A percentile compares a stretch with the other conserved stretches of the same genome.
These are phyloP conservation scores for Urocolius indicus DNA, from an alignment of 2,113 vertebrate species.

Conservation along the genomic window DNA sequence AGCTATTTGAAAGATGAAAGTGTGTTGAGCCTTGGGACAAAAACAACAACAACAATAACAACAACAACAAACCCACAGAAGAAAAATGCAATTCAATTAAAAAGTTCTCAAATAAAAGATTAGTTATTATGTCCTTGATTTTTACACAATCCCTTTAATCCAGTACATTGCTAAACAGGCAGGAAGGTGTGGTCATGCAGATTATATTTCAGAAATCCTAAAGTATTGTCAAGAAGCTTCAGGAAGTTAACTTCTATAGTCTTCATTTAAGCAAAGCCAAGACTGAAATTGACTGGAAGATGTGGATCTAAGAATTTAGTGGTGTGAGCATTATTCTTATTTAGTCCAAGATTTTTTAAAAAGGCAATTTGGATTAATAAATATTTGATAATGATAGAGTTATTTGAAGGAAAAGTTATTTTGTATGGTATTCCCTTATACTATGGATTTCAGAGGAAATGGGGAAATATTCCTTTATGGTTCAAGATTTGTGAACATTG, in stretches of 20 bases:
- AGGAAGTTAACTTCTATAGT: not conserved
- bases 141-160: not conserved
- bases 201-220: not conserved
- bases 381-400: not conserved
- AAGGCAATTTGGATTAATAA: not conserved
- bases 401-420: not conserved
- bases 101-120: not conserved
- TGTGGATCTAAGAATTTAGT: not conserved
- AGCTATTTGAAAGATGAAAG: not conserved
- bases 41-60: not conserved
- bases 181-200: not conserved
- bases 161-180: accelerated
- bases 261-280: not conserved
- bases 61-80: not conserved
- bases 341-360: not conserved
- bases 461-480: not conserved
- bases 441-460: not conserved
- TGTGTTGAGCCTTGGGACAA: not conserved
- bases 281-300: not conserved
- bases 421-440: not conserved
- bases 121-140: not conserved
- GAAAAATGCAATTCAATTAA: conserved; percentile 2
- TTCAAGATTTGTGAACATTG: not conserved
- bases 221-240: not conserved
- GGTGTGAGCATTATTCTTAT: not conserved